phyloP scores from a whole-genome alignment of 2,888 invertebrate genomes.

The Mantis religiosa region DNA sequence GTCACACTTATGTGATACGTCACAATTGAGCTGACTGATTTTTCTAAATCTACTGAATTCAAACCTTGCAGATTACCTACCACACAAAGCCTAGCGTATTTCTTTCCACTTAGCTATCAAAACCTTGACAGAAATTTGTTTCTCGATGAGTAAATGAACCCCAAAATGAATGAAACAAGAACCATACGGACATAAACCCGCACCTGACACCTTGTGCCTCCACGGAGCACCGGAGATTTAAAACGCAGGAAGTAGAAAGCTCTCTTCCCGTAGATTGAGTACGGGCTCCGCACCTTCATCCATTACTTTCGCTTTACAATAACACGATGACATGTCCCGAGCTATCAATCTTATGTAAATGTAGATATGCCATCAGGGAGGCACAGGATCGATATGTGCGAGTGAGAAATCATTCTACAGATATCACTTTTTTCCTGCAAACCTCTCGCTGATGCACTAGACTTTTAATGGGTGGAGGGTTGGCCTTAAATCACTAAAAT shows the following conservation, averaged over 20 bases:
- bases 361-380: not conserved
- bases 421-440: not conserved
- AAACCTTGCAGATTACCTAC: too few species aligned
- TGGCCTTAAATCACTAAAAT: too few species aligned
- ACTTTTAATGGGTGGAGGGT: too few species aligned
- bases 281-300: not conserved
- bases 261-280: not conserved
- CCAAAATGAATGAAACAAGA: not conserved
- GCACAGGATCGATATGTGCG: not conserved
- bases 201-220: not conserved
- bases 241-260: not conserved
- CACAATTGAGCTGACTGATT: too few species aligned
- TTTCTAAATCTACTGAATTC: too few species aligned
- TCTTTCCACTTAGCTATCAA: too few species aligned
- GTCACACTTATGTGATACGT: too few species aligned
- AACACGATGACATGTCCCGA: not conserved
- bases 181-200: not conserved
- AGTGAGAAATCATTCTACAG: not conserved
- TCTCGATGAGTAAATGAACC: too few species aligned
- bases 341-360: not conserved
- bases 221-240: not conserved
- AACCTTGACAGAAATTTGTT: too few species aligned
- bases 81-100: too few species aligned
- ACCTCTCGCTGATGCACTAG: not conserved
- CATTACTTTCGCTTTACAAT: not conserved